Percentiles rank a stretch among this genome's conserved stretches.
Evolutionary conservation across 2,113 vertebrate species (phyloP).

Genomic region (Dryoscopus gambensis): DNA sequence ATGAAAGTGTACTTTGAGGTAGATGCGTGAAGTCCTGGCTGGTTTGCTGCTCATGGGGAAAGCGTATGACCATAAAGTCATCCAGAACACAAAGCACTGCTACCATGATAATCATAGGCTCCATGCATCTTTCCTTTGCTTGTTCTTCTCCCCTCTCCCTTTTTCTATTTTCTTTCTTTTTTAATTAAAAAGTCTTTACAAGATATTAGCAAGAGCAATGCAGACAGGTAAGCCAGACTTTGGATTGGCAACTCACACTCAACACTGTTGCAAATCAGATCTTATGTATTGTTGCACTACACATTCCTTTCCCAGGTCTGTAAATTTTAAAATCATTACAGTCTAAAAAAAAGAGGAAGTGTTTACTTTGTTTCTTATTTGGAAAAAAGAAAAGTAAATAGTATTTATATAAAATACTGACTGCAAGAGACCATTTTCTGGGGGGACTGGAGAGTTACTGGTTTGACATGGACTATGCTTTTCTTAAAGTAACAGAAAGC

Average conservation of each 20-base stretch:
- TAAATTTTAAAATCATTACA: neutral
- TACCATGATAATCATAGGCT: neutral
- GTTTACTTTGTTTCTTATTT: neutral
- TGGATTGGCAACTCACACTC: neutral
- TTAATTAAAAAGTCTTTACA: neutral
- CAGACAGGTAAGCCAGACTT: neutral
- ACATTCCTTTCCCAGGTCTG: neutral
- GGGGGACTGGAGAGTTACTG: neutral
- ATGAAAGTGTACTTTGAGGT: neutral
- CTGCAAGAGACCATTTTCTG: neutral
- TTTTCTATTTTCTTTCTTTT: neutral
- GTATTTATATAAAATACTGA: neutral
- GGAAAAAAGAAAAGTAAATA: neutral
- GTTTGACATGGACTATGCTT: neutral
- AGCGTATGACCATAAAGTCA: rapidly evolving
- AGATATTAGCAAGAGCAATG: neutral
- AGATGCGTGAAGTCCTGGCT: neutral
- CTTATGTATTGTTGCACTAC: neutral
- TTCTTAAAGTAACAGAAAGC: neutral
- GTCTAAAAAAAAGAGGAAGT: neutral
- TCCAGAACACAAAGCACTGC: neutral
- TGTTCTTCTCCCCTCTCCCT: neutral
- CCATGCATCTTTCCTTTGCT: neutral
- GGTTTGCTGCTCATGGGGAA: neutral
- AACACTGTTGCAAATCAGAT: neutral